These are phyloP conservation scores for Drosophila gaucha DNA, from an alignment of 2,888 invertebrate species.

Conservation along the genomic window DNA sequence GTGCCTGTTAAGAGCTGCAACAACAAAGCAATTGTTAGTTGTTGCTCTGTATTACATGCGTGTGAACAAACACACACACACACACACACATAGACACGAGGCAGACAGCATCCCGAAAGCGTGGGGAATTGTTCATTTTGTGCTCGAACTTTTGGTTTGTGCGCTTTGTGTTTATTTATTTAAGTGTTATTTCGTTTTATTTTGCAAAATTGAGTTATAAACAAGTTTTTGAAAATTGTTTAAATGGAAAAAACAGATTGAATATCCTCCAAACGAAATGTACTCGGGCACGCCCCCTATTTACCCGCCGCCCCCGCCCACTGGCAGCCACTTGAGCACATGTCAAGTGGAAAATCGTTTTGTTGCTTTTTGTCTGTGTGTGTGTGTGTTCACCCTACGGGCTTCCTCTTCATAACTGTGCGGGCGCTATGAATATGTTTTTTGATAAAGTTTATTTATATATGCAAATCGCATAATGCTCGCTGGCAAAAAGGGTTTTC, in stretches of 20 bases:
- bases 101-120: conserved; percentile 34
- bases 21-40: conserved; percentile 55
- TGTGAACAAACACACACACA: conserved; percentile 53
- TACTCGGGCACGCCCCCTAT: neutral
- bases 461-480: conserved; percentile 67
- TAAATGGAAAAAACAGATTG: conserved; percentile 74
- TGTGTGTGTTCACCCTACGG: neutral
- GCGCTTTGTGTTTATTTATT: conserved; percentile 67
- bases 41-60: conserved; percentile 67
- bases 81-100: neutral
- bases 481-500: conserved; percentile 44
- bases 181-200: conserved; percentile 78
- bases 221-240: conserved; percentile 74
- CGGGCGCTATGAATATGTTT: conserved; percentile 70
- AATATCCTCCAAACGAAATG: conserved; percentile 50
- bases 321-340: conserved; percentile 73
- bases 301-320: conserved; percentile 14
- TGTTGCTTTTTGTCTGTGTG: conserved; percentile 46
- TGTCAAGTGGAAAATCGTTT: conserved; percentile 80
- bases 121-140: conserved; percentile 65
- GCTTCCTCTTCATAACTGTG: conserved; percentile 33
- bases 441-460: conserved; percentile 73
- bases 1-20: conserved; percentile 74
- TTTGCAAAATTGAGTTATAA: conserved; percentile 75
- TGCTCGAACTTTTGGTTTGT: conserved; percentile 46